Conservation (phyloP, 2,888 invertebrate species). For the Hyppa rectilinea region DNA sequence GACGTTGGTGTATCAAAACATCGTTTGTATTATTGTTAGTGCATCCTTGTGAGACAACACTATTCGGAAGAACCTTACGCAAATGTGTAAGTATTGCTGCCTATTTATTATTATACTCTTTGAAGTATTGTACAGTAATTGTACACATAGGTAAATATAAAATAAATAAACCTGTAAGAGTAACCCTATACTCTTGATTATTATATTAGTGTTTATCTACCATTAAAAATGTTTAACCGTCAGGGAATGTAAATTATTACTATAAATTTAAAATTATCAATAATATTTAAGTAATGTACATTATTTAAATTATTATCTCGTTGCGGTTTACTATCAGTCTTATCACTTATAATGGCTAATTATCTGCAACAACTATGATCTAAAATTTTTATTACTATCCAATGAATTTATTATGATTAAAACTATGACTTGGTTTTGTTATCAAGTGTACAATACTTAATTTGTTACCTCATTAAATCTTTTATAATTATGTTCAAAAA, state of each 20-base stretch:
- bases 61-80: slow-evolving; percentile 30
- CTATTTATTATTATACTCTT: too few relatives aligned
- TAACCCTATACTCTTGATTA: background rate
- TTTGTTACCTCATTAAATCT: background rate
- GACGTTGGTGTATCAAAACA: slow-evolving; percentile 55
- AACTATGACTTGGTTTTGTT: background rate
- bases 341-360: slow-evolving; percentile 29
- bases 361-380: background rate
- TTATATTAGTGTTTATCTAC: slow-evolving; percentile 26
- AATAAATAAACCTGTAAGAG: slow-evolving; percentile 50
- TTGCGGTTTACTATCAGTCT: background rate
- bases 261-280: background rate
- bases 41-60: slow-evolving; percentile 37
- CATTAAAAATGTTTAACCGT: slow-evolving; percentile 10
- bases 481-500: background rate
- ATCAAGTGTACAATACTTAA: background rate
- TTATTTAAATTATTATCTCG: slow-evolving; percentile 24
- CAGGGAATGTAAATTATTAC: background rate
- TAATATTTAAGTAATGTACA: background rate
- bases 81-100: slow-evolving; percentile 56
- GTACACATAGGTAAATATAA: slow-evolving; percentile 32
- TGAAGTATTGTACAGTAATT: slow-evolving; percentile 32
- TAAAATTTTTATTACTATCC: background rate
- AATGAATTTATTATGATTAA: background rate
- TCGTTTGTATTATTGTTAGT: slow-evolving; percentile 50